phyloP scores from a whole-genome alignment of 1,140 invertebrate species.

The Nomia melanderi region DNA sequence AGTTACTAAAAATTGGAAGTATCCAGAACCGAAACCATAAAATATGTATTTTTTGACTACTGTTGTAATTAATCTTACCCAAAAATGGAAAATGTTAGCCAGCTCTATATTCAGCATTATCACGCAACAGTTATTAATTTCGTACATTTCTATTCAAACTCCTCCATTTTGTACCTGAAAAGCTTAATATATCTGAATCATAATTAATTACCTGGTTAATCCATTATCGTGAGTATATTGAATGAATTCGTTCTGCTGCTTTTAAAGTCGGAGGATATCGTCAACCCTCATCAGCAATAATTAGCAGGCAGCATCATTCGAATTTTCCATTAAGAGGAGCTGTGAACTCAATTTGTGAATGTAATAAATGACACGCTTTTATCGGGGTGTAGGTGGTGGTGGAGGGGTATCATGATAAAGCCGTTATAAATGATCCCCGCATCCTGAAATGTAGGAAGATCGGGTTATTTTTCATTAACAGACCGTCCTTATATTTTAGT shows the following conservation, averaged over 20 bases:
- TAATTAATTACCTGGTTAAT: conserved; percentile 36
- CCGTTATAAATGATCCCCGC: conserved; percentile 42
- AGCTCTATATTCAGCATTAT: too few species aligned
- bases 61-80: too few species aligned
- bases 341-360: conserved; percentile 53
- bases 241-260: neutral
- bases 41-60: too few species aligned
- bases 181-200: neutral
- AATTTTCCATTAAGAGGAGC: conserved; percentile 59
- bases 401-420: conserved; percentile 40
- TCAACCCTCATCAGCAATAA: conserved; percentile 50
- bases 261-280: conserved; percentile 48
- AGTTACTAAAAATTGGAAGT: too few species aligned
- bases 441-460: conserved; percentile 20
- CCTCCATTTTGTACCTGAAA: neutral
- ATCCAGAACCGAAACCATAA: too few species aligned
- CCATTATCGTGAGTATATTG: conserved; percentile 26
- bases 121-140: neutral
- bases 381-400: too few species aligned
- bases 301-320: conserved; percentile 54
- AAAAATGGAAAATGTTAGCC: too few species aligned
- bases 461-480: conserved; percentile 62
- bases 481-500: conserved; percentile 36
- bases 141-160: neutral
- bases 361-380: conserved; percentile 58